Evolutionary conservation across 2,113 vertebrate genomes (phyloP).

Genomic region (Salvator merianae): DNA sequence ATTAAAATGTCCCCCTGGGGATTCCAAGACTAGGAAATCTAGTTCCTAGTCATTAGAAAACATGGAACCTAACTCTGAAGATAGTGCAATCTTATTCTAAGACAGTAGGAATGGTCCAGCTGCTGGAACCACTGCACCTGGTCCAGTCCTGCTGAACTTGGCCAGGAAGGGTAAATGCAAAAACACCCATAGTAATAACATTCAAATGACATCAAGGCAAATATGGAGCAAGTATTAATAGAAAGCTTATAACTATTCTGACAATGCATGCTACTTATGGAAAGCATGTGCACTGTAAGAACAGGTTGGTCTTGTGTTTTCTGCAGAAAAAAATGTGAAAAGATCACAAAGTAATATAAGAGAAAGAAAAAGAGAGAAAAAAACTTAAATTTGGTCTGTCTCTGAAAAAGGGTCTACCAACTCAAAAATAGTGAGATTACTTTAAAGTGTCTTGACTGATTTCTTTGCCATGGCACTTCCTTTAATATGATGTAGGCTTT

Average conservation of each 20-base stretch:
- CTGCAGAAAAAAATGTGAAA: neutral
- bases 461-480: constrained; percentile 22
- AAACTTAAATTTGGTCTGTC: neutral
- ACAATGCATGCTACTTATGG: neutral
- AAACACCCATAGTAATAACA: neutral
- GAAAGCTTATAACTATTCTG: accelerated
- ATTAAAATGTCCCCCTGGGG: no score
- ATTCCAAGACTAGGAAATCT: no score
- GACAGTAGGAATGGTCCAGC: no score
- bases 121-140: no score
- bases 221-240: neutral
- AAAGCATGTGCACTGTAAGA: neutral
- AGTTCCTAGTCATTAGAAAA: no score
- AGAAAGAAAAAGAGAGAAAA: neutral
- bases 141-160: no score
- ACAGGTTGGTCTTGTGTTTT: neutral
- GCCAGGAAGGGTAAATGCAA: no score
- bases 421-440: constrained; percentile 42
- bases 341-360: neutral
- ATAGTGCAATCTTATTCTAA: no score
- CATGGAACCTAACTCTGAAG: no score
- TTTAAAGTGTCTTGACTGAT: constrained; percentile 34
- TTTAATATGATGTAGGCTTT: constrained; percentile 38
- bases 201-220: accelerated
- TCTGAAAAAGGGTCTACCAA: neutral